Evolutionary conservation across 2,113 vertebrate genomes (phyloP), one percentile per base, ranked within the genome.

Genomic region (Sciurus niger): DNA sequence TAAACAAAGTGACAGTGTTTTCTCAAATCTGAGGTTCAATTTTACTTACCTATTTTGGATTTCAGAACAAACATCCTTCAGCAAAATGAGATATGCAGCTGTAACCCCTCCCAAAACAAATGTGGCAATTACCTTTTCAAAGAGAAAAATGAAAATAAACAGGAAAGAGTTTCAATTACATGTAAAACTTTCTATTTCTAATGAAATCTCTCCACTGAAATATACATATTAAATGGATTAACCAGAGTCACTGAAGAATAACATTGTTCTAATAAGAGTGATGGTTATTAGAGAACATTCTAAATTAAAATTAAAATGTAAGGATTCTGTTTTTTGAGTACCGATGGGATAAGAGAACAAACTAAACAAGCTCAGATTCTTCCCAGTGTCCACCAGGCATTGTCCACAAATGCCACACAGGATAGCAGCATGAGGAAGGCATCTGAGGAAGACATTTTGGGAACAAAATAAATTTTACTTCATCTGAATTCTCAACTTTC

Each of bases 31-130:
- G 79, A 12, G 32, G 46, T 53, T 60, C 86, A 85, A 79, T 58
- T 68, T 77, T 60, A 97, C 98, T 97, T 77, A 99, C 99, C 99
- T 99, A 98, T 99, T 99, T 96, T 99, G 99, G 0, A 99, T 97
- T 34, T 99, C 99, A 11, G 98, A 73, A 0, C 67, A 2, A 80
- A 99, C 97, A 0, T 98, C 20, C 77, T 98, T 48, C 5, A 99
- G 98, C 2, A 96, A 96, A 92, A 99, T 99, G 98, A 99, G 99
- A 96, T 99, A 98, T 12, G 98, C 98, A 8, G 99, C 99, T 3
- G 99, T 98, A 28, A 99, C 14, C 80, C 99, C 95, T 76, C 99
- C 99, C 84, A 99, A 98, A 48, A 99, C 58, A 67, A 97, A 0
- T 0, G 99, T 99, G 13, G 99, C 97, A 4, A 97, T 98, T 0